Evolutionary conservation across 2,797 vertebrate genomes (phyloP).

Genomic region (Melanogrammus aeglefinus): DNA sequence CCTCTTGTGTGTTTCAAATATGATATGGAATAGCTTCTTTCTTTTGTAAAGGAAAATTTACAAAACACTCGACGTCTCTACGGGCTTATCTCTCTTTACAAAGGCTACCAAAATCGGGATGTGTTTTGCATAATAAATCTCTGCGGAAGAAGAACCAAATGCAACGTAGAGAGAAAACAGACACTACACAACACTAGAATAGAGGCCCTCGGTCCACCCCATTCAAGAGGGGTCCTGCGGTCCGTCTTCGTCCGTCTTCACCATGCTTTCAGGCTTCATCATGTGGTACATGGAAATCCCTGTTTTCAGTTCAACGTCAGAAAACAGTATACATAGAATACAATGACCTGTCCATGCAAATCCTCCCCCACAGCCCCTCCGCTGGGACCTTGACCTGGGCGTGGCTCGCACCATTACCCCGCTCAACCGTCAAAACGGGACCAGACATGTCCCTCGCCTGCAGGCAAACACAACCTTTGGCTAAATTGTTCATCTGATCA

Average conservation of each 20-base stretch:
- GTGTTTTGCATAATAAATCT: conserved; percentile 1
- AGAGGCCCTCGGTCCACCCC: not conserved
- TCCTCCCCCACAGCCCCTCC: not conserved
- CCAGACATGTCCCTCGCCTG: not conserved
- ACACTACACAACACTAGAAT: not conserved
- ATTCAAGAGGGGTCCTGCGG: not conserved
- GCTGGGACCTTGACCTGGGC: not conserved
- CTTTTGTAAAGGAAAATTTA: not conserved
- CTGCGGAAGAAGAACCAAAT: not conserved
- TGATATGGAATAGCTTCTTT: not conserved
- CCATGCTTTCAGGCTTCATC: not conserved
- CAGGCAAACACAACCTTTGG: not conserved
- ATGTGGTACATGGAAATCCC: not conserved
- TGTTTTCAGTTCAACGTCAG: not conserved
- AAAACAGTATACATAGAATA: not conserved
- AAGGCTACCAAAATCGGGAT: not conserved
- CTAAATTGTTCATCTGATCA: not conserved
- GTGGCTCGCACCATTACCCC: not conserved
- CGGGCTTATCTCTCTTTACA: not conserved
- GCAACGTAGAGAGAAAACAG: not conserved
- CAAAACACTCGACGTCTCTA: not conserved
- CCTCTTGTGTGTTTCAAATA: not conserved
- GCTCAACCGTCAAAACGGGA: not conserved
- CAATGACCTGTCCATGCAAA: not conserved
- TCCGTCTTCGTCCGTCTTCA: not conserved